Evolutionary conservation across 2,888 invertebrate genomes (phyloP).

Genomic region (Xylota segnis): DNA sequence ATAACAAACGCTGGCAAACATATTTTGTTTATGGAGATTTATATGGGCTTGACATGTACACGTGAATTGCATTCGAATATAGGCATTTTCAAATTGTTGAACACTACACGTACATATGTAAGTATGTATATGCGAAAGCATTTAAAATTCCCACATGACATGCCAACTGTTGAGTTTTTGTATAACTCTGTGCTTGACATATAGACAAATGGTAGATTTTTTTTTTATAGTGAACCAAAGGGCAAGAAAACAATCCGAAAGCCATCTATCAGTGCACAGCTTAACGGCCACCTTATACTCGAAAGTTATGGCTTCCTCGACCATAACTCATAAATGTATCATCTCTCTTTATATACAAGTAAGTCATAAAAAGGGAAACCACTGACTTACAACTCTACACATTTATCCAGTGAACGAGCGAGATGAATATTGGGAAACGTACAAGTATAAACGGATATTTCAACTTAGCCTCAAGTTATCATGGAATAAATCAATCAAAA

Average conservation of each 20-base stretch:
- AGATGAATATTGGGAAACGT: slow-evolving; percentile 41
- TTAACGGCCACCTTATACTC: slow-evolving; percentile 15
- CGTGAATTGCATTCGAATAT: slow-evolving; percentile 3
- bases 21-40: neutral
- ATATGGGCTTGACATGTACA: neutral
- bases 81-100: neutral
- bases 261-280: slow-evolving; percentile 21
- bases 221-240: neutral
- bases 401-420: slow-evolving; percentile 26
- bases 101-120: too few relatives aligned
- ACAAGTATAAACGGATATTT: slow-evolving; percentile 50
- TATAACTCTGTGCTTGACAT: neutral
- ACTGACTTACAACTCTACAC: slow-evolving; percentile 22
- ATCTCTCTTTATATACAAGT: slow-evolving; percentile 21
- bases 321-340: slow-evolving; percentile 17
- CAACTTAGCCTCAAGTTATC: slow-evolving; percentile 60
- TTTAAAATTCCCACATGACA: neutral
- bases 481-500: slow-evolving; percentile 70
- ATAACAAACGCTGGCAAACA: neutral
- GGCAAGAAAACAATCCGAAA: slow-evolving; percentile 25
- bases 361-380: slow-evolving; percentile 49
- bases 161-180: neutral
- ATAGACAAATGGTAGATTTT: slow-evolving; percentile 15
- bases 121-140: neutral
- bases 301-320: slow-evolving; percentile 10